Evolutionary conservation across 2,797 vertebrate species (phyloP).

Genomic region (Taenioides sp.): DNA sequence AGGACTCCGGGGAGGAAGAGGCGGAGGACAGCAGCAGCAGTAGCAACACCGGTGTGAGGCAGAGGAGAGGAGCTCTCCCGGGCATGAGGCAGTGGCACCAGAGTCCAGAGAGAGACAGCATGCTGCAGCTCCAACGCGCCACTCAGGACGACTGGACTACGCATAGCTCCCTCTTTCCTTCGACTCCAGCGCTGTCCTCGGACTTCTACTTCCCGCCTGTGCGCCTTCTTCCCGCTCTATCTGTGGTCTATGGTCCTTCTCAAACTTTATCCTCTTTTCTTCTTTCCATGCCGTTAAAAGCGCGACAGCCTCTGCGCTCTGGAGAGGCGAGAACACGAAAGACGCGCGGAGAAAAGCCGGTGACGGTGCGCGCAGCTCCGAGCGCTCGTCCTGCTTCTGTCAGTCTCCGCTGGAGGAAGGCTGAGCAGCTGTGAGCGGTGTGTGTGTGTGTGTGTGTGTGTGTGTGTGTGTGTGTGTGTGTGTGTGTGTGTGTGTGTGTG

Average conservation of each 20-base stretch:
- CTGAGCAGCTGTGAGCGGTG: constrained; percentile 62
- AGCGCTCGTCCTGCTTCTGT: constrained; percentile 71
- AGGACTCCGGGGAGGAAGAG: constrained; percentile 67
- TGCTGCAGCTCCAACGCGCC: constrained; percentile 73
- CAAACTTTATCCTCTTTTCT: constrained; percentile 37
- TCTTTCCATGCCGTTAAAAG: constrained; percentile 52
- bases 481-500: constrained; percentile 23
- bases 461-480: too few relatives aligned
- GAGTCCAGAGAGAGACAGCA: constrained; percentile 74
- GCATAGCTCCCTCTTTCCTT: constrained; percentile 73
- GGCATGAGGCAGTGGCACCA: constrained; percentile 71
- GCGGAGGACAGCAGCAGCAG: constrained; percentile 60
- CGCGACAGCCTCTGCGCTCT: constrained; percentile 35
- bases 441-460: constrained; percentile 18
- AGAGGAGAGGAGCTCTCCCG: constrained; percentile 63
- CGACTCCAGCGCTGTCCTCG: constrained; percentile 61
- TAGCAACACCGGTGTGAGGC: constrained; percentile 56
- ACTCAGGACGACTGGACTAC: constrained; percentile 73
- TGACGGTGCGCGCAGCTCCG: constrained; percentile 60
- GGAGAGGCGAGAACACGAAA: background rate
- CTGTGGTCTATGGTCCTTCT: constrained; percentile 19
- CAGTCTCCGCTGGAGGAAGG: constrained; percentile 64
- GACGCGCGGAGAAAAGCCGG: constrained; percentile 39
- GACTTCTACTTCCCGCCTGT: constrained; percentile 58
- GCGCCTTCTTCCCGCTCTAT: background rate